Evolutionary conservation across 1,140 invertebrate species (phyloP), one percentile per base, ranked within the genome.

Genomic region (Palaemon carinicauda): DNA sequence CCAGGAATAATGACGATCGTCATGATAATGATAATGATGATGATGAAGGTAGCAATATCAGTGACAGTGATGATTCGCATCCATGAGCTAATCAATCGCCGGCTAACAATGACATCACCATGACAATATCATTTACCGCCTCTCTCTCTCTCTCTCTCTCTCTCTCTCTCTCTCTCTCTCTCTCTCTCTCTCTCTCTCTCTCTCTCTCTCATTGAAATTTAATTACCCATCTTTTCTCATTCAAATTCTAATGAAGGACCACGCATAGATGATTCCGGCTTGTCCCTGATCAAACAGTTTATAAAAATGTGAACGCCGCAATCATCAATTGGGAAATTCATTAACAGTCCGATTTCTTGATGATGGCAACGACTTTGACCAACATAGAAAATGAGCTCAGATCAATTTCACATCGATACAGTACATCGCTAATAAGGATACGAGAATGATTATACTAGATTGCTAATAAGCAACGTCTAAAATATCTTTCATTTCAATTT

Each of bases 271-370:
- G 60, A 29, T 29, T 69, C 21, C 29, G 21, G 60, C 60, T 69
- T 69, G 60, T 69, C 60, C 60, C 60, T 69, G 60, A 69, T 69
- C 60, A 69, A 69, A 69, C 60, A 69, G 41, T 69, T 69, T 69
- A 69, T 69, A 69, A 69, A 69, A 69, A 69, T 69, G 60, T 69
- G 60, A 69, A 69, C 60, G 60, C 60, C 60, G 29, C 60, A 69
- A 29, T 69, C 60, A 69, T 69, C 60, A 69, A 69, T 69, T 69
- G 21, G 60, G 60, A 69, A 69, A 69, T 4, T 69, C 60, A 69
- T 69, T 69, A 69, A 21, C 60, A 14, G 29, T 69, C 21, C 60
- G 60, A 69, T 27, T 29, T 60, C n/a, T 60, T 60, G n/a, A 41
- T 41, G 41, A 5, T 12, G 41, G 41, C 41, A 3, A 7, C 12